Base-by-base conservation (phyloP, 2,797 vertebrate genomes). In the Notoglanidium macrostoma region DNA sequence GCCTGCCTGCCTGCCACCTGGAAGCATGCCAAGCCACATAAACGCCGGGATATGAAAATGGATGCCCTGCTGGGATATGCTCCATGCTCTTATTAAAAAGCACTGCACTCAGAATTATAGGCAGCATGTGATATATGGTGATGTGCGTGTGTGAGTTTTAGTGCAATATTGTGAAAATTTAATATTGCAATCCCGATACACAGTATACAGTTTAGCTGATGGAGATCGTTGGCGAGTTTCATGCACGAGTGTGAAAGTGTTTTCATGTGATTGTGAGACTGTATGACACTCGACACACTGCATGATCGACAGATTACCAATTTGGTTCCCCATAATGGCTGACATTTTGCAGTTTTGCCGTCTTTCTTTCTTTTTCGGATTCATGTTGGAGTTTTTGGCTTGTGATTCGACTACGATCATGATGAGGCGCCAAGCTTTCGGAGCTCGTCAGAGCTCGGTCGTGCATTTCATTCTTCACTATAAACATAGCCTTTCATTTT, bases 1-100 rank as follows among this genome's bases (percentile, higher is more conserved):
- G 85, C 29, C 57, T 88, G 86, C 77, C 86, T 82, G 89, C 40
- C 84, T 86, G 59, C 51, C 46, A 49, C 15, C 63, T 87, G 73
- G 83, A 91, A 80, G 90, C 90, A 91, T 91, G 90, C 85, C 76
- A 61, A 83, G 86, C 82, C 85, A 74, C 74, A 86, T 44, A 59
- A 87, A 83, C 84, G 57, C 86, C 61, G 21, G 51, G 51, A 29
- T 70, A 84, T 63, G 80, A 44, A 80, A 87, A 89, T 46, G 70
- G 46, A 83, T 80, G 83, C 49, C 35, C n/a, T 87, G 72, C 67
- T 54, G 68, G 54, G 84, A 70, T 84, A 73, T 55, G 74, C 67
- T 49, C 44, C 44, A 85, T 70, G 78, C 63, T 54, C 35, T 67
- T 68, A 74, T 67, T 84, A 49, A 82, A 55, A 32, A 40, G 19